phyloP scores from a whole-genome alignment of 2,888 invertebrate species.

The Acanthosepion lycidas region DNA sequence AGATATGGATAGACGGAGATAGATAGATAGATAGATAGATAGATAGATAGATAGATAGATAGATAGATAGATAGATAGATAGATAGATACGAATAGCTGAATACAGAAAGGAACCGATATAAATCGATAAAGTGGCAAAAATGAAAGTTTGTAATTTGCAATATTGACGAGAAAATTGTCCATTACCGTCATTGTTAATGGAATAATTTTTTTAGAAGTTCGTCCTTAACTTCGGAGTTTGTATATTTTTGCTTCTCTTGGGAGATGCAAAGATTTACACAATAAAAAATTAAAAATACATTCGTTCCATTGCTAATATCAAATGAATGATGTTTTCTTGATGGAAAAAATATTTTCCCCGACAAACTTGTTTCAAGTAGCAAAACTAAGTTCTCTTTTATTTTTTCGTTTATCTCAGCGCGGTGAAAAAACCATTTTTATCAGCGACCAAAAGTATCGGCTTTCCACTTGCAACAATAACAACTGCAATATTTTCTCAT shows the following conservation, averaged over 20 bases:
- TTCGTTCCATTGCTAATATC: neutral
- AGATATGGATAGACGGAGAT: too few relatives aligned
- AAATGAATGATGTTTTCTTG: neutral
- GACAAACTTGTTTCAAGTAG: neutral
- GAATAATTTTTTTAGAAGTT: neutral
- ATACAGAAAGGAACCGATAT: neutral
- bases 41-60: neutral
- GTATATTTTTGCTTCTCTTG: neutral
- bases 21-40: neutral
- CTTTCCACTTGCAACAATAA: too few relatives aligned
- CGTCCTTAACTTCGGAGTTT: too few relatives aligned
- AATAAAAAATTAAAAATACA: neutral
- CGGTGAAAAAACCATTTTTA: neutral
- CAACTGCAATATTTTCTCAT: too few relatives aligned
- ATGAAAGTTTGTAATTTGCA: neutral
- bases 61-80: neutral
- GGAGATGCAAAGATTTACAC: neutral
- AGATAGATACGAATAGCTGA: too few relatives aligned
- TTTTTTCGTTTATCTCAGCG: slow-evolving; percentile 7
- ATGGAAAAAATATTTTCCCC: neutral
- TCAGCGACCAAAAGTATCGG: too few relatives aligned
- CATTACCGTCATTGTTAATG: neutral
- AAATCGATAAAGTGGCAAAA: neutral
- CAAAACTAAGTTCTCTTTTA: neutral
- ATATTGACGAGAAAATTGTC: neutral